Percentiles rank a stretch among this genome's conserved stretches.
Conservation (phyloP, 2,888 invertebrate species). For the Lasioglossum vierecki region DNA sequence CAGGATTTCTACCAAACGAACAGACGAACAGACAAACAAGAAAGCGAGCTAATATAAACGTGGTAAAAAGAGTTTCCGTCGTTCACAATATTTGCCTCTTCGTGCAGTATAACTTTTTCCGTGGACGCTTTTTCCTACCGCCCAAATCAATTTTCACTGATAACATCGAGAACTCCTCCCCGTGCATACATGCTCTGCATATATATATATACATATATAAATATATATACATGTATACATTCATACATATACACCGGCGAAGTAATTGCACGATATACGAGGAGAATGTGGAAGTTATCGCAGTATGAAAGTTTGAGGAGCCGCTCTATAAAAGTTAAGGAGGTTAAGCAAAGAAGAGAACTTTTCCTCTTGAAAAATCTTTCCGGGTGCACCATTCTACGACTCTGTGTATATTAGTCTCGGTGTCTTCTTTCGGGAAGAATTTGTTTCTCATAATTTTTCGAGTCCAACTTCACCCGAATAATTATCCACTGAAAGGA, state of each 20-base stretch:
- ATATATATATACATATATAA: background rate
- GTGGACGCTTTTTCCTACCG: constrained; percentile 25
- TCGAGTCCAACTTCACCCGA: constrained; percentile 31
- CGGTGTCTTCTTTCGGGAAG: constrained; percentile 28
- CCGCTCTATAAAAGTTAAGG: constrained; percentile 62
- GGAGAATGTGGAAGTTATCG: constrained; percentile 56
- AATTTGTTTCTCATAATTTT: constrained; percentile 58
- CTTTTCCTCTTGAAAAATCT: constrained; percentile 56
- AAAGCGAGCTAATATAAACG: no score
- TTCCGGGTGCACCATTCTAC: constrained; percentile 28
- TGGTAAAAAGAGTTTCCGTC: background rate
- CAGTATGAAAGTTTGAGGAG: constrained; percentile 50
- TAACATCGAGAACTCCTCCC: constrained; percentile 1
- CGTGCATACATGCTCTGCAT: background rate
- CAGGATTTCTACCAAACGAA: no score
- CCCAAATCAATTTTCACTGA: constrained; percentile 45
- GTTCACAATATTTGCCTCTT: background rate
- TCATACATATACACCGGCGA: constrained; percentile 1
- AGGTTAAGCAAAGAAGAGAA: constrained; percentile 63
- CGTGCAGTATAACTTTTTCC: constrained; percentile 1
- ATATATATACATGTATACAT: background rate
- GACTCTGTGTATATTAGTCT: constrained; percentile 46
- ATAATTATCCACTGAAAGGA: constrained; percentile 41
- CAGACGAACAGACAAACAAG: no score
- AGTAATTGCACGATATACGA: constrained; percentile 55